These are phyloP conservation scores for Chaenodraco wilsoni DNA, from an alignment of 2,797 vertebrate genomes.

Conservation along the genomic window DNA sequence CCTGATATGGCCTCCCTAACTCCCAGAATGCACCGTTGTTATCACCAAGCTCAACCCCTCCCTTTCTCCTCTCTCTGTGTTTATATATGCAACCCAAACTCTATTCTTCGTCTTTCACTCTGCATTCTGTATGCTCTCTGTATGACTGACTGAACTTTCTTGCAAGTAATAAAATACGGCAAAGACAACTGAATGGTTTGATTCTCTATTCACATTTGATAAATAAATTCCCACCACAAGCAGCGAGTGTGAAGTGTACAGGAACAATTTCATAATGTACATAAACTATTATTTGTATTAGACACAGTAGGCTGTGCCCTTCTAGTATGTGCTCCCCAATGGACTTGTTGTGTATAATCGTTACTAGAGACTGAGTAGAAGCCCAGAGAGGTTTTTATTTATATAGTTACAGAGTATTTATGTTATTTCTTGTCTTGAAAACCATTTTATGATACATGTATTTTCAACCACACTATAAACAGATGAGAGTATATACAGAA, in stretches of 20 bases:
- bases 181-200: too few species aligned
- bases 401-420: conserved; percentile 75
- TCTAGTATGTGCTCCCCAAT: conserved; percentile 83
- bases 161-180: too few species aligned
- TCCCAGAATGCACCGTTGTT: too few species aligned
- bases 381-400: conserved; percentile 77
- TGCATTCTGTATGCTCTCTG: too few species aligned
- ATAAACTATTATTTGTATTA: conserved; percentile 82
- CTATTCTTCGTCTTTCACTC: too few species aligned
- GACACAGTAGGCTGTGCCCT: conserved; percentile 79
- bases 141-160: too few species aligned
- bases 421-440: conserved; percentile 76
- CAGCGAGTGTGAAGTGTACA: conserved; percentile 47
- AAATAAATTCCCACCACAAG: too few species aligned
- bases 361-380: conserved; percentile 78
- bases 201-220: too few species aligned
- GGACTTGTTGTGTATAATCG: conserved; percentile 71
- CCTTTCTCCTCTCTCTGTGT: too few species aligned
- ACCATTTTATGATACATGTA: conserved; percentile 61
- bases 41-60: too few species aligned
- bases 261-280: conserved; percentile 80
- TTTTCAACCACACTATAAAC: conserved; percentile 59
- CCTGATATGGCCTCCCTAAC: too few species aligned
- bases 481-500: conserved; percentile 34
- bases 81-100: too few species aligned